Percentiles rank a stretch among this genome's conserved stretches.
Evolutionary conservation across 2,113 vertebrate genomes (phyloP).

Genomic region (Sceloporus tristichus): DNA sequence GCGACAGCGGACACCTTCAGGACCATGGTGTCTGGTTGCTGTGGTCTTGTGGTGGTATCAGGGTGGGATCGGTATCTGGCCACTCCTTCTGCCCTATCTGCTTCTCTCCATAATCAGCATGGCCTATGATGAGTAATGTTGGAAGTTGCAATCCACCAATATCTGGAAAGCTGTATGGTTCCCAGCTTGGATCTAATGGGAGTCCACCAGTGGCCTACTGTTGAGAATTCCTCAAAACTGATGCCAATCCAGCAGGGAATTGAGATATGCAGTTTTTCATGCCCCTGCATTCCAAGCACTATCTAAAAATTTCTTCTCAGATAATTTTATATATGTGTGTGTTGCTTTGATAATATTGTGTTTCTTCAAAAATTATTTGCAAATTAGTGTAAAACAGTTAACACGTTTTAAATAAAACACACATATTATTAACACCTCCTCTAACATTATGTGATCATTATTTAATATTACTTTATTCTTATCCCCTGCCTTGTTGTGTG

Average conservation of each 20-base stretch:
- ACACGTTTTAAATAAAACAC: too few relatives aligned
- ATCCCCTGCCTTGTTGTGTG: too few relatives aligned
- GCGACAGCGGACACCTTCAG: too few relatives aligned
- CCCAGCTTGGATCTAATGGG: background rate
- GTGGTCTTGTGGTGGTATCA: too few relatives aligned
- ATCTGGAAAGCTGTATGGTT: too few relatives aligned
- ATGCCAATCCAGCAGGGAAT: slow-evolving; percentile 1
- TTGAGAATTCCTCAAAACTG: background rate
- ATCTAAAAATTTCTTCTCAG: background rate
- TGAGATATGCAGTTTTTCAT: slow-evolving; percentile 9
- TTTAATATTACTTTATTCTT: background rate
- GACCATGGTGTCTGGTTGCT: too few relatives aligned
- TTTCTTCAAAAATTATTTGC: background rate
- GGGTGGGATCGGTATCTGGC: too few relatives aligned
- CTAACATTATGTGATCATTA: background rate
- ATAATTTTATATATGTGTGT: background rate
- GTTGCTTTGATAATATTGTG: background rate
- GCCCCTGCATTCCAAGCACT: background rate
- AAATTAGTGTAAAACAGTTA: too few relatives aligned
- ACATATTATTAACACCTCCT: background rate
- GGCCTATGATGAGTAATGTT: too few relatives aligned
- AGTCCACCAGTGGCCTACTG: background rate
- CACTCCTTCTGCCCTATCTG: too few relatives aligned
- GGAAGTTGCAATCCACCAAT: too few relatives aligned
- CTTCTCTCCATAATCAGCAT: too few relatives aligned